Evolutionary conservation across 2,113 vertebrate genomes (phyloP), one percentile per base, ranked within the genome.

Genomic region (Rostratula benghalensis): DNA sequence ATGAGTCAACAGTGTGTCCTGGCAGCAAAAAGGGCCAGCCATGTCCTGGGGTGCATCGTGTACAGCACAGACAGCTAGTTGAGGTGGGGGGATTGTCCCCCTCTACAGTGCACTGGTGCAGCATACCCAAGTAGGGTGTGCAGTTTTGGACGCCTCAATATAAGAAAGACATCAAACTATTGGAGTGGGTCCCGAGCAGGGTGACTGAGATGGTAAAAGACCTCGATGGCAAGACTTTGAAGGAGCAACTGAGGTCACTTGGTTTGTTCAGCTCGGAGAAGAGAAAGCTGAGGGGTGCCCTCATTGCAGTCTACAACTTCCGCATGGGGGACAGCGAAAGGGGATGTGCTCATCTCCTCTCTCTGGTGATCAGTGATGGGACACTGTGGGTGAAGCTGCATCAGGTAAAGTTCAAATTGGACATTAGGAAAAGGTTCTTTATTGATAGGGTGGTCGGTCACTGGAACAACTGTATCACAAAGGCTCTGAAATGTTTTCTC

Each of bases 251-350:
- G 61, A 80, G 51, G 28, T 27, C 10, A 9, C 22, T 37, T 61
- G 33, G 20, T 8, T 82, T 54, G 39, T 39, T 83, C 61, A 83
- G 33, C 17, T 33, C 43, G 35, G 35, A 73, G 50, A 65, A 50
- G 35, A 51, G 35, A 59, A 45, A 23, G 13, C 33, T 67, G 51
- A 74, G 31, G 22, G 17, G 60, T 43, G 53, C 22, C 45, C 22
- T 53, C 45, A 24, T 28, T 0, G 0, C 7, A 85, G n/a, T 21
- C 30, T 73, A 37, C 83, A 78, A 4, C 51, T 53, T 70, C 39
- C 19, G 43, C 22, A 51, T 2, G 35, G 1, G 1, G 4, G 6
- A 28, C 61, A 53, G 33, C 0, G 0, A 37, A 30, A 11, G 25
- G 14, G 59, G 3, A 70, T 50, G 33, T 50, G 39, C 20, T 71